A percentile compares a stretch with the other conserved stretches of the same genome.
Evolutionary conservation across 2,888 invertebrate genomes (phyloP).

Genomic region (Xanthorhoe spadicearia): DNA sequence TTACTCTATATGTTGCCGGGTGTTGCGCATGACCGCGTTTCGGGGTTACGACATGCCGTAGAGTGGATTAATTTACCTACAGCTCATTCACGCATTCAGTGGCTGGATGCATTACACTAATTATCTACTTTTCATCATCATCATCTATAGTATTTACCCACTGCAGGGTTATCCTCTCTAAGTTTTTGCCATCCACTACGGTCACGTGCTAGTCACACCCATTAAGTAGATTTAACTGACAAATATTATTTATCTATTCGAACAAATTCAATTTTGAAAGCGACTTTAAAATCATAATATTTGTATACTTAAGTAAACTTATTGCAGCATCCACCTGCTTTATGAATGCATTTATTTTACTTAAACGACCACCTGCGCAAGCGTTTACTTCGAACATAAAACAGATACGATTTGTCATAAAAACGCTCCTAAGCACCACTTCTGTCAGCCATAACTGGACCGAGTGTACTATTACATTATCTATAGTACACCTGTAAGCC

Average conservation of each 20-base stretch:
- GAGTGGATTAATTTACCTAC: neutral
- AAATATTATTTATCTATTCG: too few relatives aligned
- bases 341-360: neutral
- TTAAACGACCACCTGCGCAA: conserved; percentile 54
- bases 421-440: conserved; percentile 44
- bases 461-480: conserved; percentile 43
- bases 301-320: neutral
- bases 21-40: conserved; percentile 50
- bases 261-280: too few relatives aligned
- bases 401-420: neutral
- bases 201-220: too few relatives aligned
- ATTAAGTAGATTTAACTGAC: too few relatives aligned
- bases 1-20: conserved; percentile 38
- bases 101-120: conserved; percentile 6
- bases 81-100: conserved; percentile 5
- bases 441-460: conserved; percentile 44
- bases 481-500: conserved; percentile 43
- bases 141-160: too few relatives aligned
- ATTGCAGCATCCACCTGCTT: neutral
- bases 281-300: neutral
- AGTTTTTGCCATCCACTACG: too few relatives aligned
- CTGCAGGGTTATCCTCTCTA: too few relatives aligned
- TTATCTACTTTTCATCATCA: neutral
- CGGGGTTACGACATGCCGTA: conserved; percentile 48
- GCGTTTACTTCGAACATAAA: neutral